These are phyloP conservation scores for Aepyceros melampus DNA, from an alignment of 2,113 vertebrate genomes.

Conservation along the genomic window DNA sequence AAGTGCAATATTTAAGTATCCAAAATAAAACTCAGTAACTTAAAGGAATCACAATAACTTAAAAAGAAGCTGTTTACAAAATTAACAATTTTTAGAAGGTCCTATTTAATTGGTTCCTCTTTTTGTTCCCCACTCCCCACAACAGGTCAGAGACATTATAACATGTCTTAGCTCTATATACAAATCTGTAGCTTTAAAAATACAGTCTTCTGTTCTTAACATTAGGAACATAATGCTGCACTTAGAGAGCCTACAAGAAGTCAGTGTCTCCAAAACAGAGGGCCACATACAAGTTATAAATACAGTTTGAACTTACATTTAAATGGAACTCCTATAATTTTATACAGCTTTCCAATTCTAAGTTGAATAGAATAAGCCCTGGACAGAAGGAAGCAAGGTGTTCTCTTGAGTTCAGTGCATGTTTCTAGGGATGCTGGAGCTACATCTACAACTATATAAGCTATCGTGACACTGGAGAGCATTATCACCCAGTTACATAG, in stretches of 20 bases:
- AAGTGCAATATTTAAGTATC: slow-evolving; percentile 76
- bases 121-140: neutral
- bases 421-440: slow-evolving; percentile 23
- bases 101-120: slow-evolving; percentile 68
- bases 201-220: slow-evolving; percentile 49
- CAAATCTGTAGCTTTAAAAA: slow-evolving; percentile 57
- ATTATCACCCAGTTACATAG: neutral
- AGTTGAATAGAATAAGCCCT: slow-evolving; percentile 20
- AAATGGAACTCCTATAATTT: slow-evolving; percentile 18
- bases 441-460: neutral
- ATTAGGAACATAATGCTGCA: slow-evolving; percentile 23
- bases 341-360: slow-evolving; percentile 41
- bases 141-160: slow-evolving; percentile 40
- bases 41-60: slow-evolving; percentile 71
- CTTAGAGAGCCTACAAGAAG: slow-evolving; percentile 20
- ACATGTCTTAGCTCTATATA: slow-evolving; percentile 52
- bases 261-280: slow-evolving; percentile 5
- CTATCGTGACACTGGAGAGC: neutral
- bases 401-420: slow-evolving; percentile 61
- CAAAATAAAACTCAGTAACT: slow-evolving; percentile 71
- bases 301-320: slow-evolving; percentile 28
- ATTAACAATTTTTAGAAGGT: slow-evolving; percentile 62
- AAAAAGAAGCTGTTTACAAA: slow-evolving; percentile 67
- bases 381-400: slow-evolving; percentile 45
- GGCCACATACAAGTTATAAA: slow-evolving; percentile 25